Evolutionary conservation across 2,888 invertebrate species (phyloP).

Genomic region (Sinohyriopsis cumingii): DNA sequence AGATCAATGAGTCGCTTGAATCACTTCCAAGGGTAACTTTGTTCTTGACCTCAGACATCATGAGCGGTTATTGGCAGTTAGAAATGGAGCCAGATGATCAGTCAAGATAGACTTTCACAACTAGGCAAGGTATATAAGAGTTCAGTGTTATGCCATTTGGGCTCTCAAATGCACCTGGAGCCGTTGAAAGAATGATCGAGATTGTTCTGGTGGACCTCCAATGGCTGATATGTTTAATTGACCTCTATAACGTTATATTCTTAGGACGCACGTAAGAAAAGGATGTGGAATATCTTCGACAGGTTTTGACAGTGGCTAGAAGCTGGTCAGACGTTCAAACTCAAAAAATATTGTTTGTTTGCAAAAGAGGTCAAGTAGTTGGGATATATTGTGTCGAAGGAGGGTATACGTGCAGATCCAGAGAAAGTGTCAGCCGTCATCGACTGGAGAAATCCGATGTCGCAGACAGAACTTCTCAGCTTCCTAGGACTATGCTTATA

Average conservation of each 20-base stretch:
- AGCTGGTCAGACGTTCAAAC: conserved; percentile 20
- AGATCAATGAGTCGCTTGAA: too few species aligned
- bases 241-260: background rate
- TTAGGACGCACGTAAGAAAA: background rate
- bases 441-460: conserved; percentile 4
- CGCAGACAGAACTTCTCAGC: conserved; percentile 13
- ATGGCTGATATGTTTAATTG: too few species aligned
- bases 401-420: conserved; percentile 14
- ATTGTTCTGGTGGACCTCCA: too few species aligned
- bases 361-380: conserved; percentile 13
- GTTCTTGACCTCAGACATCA: too few species aligned
- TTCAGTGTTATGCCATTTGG: too few species aligned
- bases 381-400: conserved; percentile 12
- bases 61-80: too few species aligned
- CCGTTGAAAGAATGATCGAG: too few species aligned
- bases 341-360: conserved; percentile 19
- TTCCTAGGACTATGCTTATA: conserved; percentile 20
- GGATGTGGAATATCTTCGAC: background rate
- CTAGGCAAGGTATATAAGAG: too few species aligned
- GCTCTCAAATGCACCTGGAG: too few species aligned
- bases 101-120: too few species aligned
- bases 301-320: conserved; percentile 1
- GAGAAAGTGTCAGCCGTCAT: conserved; percentile 6
- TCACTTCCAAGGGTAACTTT: too few species aligned
- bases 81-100: too few species aligned